These are phyloP conservation scores for Alces alces DNA, from an alignment of 2,113 vertebrate species.

Conservation along the genomic window DNA sequence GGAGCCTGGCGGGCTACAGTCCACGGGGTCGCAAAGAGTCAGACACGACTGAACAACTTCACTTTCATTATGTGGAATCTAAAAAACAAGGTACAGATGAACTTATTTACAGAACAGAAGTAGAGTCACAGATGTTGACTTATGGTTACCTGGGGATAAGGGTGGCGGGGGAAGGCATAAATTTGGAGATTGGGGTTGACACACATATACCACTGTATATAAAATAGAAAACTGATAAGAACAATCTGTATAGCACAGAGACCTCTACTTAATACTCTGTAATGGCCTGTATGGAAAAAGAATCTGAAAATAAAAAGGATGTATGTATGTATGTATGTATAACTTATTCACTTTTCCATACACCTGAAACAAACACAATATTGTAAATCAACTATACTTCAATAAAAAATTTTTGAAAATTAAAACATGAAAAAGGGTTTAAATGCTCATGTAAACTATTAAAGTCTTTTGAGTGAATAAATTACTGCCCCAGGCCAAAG, in stretches of 20 bases:
- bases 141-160: neutral
- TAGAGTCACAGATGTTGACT: neutral
- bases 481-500: neutral
- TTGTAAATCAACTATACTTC: neutral
- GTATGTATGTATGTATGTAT: neutral
- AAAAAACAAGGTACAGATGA: neutral
- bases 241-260: neutral
- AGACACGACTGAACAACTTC: no score
- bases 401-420: neutral
- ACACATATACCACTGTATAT: neutral
- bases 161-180: neutral
- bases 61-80: neutral
- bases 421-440: neutral
- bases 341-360: neutral
- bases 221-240: neutral
- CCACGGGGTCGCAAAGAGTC: no score
- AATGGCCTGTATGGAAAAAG: neutral
- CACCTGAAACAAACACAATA: neutral
- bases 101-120: neutral
- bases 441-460: neutral
- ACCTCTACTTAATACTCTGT: neutral
- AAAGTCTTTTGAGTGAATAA: conserved; percentile 10
- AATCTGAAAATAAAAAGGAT: neutral
- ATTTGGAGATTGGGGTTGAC: neutral
- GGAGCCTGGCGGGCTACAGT: no score